Conservation (phyloP, 2,113 vertebrate genomes). For the Nyctibius bracteatus region DNA sequence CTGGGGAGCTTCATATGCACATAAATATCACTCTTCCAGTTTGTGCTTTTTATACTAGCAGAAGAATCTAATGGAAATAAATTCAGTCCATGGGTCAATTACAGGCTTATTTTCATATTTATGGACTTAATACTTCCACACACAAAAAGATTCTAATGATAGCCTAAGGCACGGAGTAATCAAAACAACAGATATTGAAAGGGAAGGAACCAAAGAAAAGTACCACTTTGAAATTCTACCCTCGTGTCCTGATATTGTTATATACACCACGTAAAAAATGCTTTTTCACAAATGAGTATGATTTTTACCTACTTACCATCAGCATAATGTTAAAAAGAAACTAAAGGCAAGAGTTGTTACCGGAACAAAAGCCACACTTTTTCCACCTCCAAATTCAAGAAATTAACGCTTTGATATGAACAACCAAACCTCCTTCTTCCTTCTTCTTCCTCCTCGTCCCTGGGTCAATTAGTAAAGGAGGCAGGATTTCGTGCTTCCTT, state of each 20-base stretch:
- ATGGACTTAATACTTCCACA: slow-evolving; percentile 70
- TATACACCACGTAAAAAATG: slow-evolving; percentile 29
- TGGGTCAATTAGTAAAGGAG: neutral
- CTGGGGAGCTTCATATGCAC: slow-evolving; percentile 28
- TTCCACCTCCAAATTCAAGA: neutral
- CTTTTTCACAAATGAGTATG: slow-evolving; percentile 49
- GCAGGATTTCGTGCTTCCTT: fast-evolving
- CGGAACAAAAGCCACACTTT: slow-evolving; percentile 7
- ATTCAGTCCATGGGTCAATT: slow-evolving; percentile 74
- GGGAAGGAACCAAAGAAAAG: slow-evolving; percentile 10
- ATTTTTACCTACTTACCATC: slow-evolving; percentile 49
- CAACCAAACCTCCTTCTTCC: neutral
- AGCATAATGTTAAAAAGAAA: neutral
- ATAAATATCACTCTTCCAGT: slow-evolving; percentile 52
- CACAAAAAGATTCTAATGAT: slow-evolving; percentile 71
- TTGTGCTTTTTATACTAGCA: slow-evolving; percentile 53
- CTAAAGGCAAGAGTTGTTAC: neutral
- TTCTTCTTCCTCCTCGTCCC: neutral
- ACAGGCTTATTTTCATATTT: slow-evolving; percentile 76
- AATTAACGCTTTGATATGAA: neutral
- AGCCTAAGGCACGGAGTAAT: slow-evolving; percentile 68
- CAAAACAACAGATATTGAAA: slow-evolving; percentile 66
- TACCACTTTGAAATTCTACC: slow-evolving; percentile 37
- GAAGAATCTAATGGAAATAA: slow-evolving; percentile 71
- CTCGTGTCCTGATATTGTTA: slow-evolving; percentile 28